Evolutionary conservation across 2,888 invertebrate species (phyloP), one percentile per base, ranked within the genome.

Genomic region (Pyrrhia umbra): DNA sequence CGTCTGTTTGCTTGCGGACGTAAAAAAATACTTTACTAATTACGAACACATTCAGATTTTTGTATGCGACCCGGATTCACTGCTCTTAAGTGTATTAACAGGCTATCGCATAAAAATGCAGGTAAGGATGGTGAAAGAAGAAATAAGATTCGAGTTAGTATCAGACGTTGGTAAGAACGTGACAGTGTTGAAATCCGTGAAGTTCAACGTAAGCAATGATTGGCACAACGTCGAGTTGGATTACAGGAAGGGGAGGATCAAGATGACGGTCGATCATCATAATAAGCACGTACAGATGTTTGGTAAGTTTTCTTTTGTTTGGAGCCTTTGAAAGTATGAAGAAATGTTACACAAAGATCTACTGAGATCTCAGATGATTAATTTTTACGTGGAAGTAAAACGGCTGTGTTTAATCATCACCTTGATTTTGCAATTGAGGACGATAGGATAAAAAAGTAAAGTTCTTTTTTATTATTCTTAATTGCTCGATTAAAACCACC

Each of bases 201-300:
- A 97, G 90, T 97, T 97, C 86, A 97, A 97, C 77, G 96, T 96
- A 8, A 96, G 96, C 85, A 97, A 96, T 67, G 96, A 97, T 59
- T 98, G 98, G 98, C 98, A 98, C 87, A 96, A 96, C 34, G 96
- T 98, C 13, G 97, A 97, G 79, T 89, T 98, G 62, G 96, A 97
- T 84, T 98, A 98, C 84, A 96, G 96, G 40, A 96, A 96, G 76
- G 97, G 97, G 25, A 96, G 97, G 81, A 96, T 98, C 21, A 96
- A 96, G 74, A 94, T 98, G 46, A 96, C 96, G 0, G 97, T 98
- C 0, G 98, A 98, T 87, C 96, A 96, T 87, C 96, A 96, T 64
- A 96, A 97, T 79, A 97, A 97, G 81, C 96, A 97, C 68, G 96
- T 96, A 54, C 95, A 97, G 90, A 95, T 95, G 95, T 95, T 96